phyloP scores from a whole-genome alignment of 2,113 vertebrate genomes.

The Odontesthes bonariensis region DNA sequence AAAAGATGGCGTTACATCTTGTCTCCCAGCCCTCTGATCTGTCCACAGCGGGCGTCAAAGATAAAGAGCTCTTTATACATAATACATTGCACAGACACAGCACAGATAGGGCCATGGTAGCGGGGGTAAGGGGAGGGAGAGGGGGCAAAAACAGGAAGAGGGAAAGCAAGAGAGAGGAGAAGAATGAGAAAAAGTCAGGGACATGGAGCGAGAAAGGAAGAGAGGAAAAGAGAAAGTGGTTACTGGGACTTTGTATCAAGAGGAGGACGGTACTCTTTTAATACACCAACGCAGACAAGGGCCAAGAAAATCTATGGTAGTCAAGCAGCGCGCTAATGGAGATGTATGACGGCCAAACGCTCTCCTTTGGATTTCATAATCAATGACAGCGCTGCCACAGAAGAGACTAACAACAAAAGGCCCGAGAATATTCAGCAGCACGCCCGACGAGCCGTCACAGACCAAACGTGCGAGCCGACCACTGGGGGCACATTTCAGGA shows the following conservation, averaged over 20 bases:
- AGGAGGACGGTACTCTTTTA: conserved; percentile 88
- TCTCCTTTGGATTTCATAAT: conserved; percentile 99
- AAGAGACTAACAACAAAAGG: conserved; percentile 95
- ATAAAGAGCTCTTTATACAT: conserved; percentile 98
- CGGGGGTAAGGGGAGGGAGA: conserved; percentile 35
- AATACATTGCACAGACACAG: conserved; percentile 93
- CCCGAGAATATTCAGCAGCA: conserved; percentile 90
- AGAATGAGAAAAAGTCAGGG: conserved; percentile 31
- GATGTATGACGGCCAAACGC: conserved; percentile 98
- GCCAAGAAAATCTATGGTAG: conserved; percentile 99
- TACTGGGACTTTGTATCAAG: conserved; percentile 89
- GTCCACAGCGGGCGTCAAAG: conserved; percentile 91
- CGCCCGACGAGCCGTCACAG: conserved; percentile 47
- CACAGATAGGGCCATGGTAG: conserved; percentile 71
- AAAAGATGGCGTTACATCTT: conserved; percentile 88
- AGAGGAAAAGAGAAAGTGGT: conserved; percentile 75
- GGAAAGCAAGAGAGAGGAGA: conserved; percentile 11
- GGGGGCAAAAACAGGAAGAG: conserved; percentile 39
- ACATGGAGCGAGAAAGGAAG: conserved; percentile 33
- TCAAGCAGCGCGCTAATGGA: conserved; percentile 98
- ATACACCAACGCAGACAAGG: conserved; percentile 95
- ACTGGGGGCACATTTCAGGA: conserved; percentile 90
- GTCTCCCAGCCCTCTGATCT: conserved; percentile 88
- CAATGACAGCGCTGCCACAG: conserved; percentile 96
- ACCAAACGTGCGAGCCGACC: conserved; percentile 60